Conservation (phyloP, 2,797 vertebrate genomes). For the Alosa sapidissima region DNA sequence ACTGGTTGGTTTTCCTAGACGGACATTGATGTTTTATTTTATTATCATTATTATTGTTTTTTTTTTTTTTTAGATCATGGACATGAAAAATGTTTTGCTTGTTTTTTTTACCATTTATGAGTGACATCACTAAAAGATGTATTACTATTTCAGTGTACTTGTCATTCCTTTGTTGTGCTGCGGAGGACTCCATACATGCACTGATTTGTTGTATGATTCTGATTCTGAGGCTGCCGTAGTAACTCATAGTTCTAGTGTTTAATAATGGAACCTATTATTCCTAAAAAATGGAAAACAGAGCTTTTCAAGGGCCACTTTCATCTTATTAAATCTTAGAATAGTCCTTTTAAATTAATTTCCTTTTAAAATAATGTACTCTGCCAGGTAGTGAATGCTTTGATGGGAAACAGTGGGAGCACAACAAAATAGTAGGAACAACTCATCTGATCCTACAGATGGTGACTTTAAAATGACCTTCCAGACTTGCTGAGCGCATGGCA, state of each 20-base stretch:
- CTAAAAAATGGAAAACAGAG: not conserved
- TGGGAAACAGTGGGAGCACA: not conserved
- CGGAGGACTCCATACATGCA: not conserved
- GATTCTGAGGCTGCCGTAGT: not conserved
- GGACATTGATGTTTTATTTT: not conserved
- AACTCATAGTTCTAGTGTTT: not conserved
- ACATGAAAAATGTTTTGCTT: not conserved
- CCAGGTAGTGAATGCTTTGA: not conserved
- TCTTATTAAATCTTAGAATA: not conserved
- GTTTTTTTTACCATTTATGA: not conserved
- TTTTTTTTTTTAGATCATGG: not conserved
- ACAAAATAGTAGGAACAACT: not conserved
- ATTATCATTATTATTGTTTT: not conserved
- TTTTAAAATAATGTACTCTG: not conserved
- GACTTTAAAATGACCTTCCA: constrained; percentile 17
- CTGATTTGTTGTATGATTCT: not conserved
- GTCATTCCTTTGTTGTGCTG: not conserved
- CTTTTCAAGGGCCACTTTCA: not conserved
- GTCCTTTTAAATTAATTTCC: not conserved
- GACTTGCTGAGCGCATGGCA: not conserved
- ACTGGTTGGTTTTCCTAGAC: not conserved
- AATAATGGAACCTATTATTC: not conserved
- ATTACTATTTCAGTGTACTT: constrained; percentile 1
- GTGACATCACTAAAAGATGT: not conserved
- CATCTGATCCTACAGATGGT: constrained; percentile 7